Conservation (phyloP, 2,888 invertebrate species). For the Desoria tigrina region DNA sequence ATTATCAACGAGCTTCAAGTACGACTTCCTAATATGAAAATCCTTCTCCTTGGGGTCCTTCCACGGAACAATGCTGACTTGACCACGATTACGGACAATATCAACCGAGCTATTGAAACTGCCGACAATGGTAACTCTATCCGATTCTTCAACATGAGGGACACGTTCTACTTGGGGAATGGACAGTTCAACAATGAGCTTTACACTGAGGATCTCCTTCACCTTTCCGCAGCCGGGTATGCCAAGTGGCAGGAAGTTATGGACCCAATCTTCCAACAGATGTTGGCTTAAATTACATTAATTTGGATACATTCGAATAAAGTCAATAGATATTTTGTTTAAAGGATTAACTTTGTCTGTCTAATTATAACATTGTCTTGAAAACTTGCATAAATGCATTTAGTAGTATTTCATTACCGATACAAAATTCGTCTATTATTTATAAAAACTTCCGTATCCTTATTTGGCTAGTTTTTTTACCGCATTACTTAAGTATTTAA, state of each 20-base stretch:
- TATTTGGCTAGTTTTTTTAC: too few species aligned
- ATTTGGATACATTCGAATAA: not conserved
- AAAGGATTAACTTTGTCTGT: too few species aligned
- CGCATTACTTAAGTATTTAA: too few species aligned
- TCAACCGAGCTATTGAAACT: slow-evolving; percentile 23
- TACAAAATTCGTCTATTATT: not conserved
- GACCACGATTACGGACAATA: slow-evolving; percentile 4
- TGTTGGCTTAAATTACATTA: slow-evolving; percentile 24
- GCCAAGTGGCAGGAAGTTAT: slow-evolving; percentile 45
- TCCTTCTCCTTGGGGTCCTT: slow-evolving; percentile 35
- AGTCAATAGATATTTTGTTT: not conserved
- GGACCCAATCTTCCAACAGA: slow-evolving; percentile 39
- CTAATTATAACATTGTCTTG: not conserved
- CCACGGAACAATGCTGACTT: slow-evolving; percentile 26
- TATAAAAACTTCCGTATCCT: too few species aligned
- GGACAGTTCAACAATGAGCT: slow-evolving; percentile 28
- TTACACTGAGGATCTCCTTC: slow-evolving; percentile 38
- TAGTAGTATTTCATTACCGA: not conserved
- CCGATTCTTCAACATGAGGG: slow-evolving; percentile 46
- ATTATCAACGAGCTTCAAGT: slow-evolving; percentile 57
- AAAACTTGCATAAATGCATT: not conserved
- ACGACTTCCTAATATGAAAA: slow-evolving; percentile 34
- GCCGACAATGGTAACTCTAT: slow-evolving; percentile 40
- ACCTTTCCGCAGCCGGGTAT: slow-evolving; percentile 43
- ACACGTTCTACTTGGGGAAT: slow-evolving; percentile 40